These are phyloP conservation scores for Actinia tenebrosa DNA, from an alignment of 64 coral and sea anemone genomes.

Conservation along the genomic window DNA sequence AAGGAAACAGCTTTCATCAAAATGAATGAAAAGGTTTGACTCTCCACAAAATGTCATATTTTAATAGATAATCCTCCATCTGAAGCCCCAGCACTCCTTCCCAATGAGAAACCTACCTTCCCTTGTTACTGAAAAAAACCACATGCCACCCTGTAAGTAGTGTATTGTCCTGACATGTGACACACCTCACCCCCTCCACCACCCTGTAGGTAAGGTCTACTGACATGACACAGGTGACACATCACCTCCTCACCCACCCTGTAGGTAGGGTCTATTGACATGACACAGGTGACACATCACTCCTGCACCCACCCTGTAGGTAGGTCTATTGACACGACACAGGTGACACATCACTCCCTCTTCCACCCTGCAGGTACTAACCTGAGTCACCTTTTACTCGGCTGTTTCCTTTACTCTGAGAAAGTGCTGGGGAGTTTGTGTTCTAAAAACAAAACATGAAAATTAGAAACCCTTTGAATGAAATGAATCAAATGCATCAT, in stretches of 20 bases:
- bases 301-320: too few species aligned
- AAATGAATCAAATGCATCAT: not conserved
- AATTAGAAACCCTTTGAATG: not conserved
- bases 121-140: too few species aligned
- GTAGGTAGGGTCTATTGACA: not conserved
- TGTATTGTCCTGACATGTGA: not conserved
- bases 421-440: conserved; percentile 6
- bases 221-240: not conserved
- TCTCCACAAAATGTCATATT: too few species aligned
- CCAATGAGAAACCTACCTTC: too few species aligned
- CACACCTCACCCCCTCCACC: not conserved
- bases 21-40: too few species aligned
- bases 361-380: not conserved
- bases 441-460: not conserved
- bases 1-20: too few species aligned
- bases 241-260: not conserved
- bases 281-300: not conserved
- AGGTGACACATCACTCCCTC: not conserved
- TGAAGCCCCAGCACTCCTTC: too few species aligned
- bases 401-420: conserved; percentile 21
- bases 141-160: not conserved
- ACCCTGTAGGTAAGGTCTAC: not conserved
- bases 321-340: too few species aligned
- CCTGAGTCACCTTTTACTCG: conserved; percentile 11
- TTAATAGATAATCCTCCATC: too few species aligned